Percentiles rank a stretch among this genome's conserved stretches.
These are phyloP conservation scores for Epirrita christyi DNA, from an alignment of 2,888 invertebrate genomes.

Conservation along the genomic window DNA sequence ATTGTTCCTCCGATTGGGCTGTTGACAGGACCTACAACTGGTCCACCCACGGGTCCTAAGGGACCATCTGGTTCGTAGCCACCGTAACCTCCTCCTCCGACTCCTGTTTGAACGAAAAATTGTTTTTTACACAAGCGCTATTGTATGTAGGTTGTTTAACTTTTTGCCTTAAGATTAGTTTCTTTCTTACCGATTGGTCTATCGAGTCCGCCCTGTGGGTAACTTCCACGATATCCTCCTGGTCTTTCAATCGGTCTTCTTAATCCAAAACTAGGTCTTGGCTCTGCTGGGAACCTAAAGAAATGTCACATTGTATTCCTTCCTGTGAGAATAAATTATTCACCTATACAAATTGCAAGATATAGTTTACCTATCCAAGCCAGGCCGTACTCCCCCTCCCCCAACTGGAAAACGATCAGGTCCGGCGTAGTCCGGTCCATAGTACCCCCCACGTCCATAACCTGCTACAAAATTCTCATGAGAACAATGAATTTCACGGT, in stretches of 20 bases:
- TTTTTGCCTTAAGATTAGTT: background rate
- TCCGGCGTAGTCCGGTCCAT: constrained; percentile 66
- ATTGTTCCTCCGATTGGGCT: constrained; percentile 53
- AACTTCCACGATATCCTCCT: constrained; percentile 81
- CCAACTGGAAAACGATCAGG: constrained; percentile 77
- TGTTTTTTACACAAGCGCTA: background rate
- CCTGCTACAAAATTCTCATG: constrained; percentile 37
- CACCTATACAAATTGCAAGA: background rate
- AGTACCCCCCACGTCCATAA: constrained; percentile 74
- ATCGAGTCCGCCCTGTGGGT: constrained; percentile 72
- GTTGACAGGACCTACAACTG: constrained; percentile 52
- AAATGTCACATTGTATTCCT: background rate
- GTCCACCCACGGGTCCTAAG: constrained; percentile 59
- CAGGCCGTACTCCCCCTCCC: constrained; percentile 77
- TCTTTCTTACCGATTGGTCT: constrained; percentile 64
- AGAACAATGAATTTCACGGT: constrained; percentile 34
- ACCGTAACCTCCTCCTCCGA: constrained; percentile 55
- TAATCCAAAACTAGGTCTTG: constrained; percentile 69
- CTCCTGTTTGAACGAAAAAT: constrained; percentile 2
- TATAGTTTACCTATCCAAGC: constrained; percentile 66
- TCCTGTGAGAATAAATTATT: background rate
- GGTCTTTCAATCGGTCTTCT: constrained; percentile 72
- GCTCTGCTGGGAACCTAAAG: constrained; percentile 71
- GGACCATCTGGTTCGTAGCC: constrained; percentile 75
- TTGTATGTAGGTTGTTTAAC: background rate